Percentiles rank a stretch among this genome's conserved stretches.
Conservation (phyloP, 2,888 invertebrate genomes). For the Alloscopus bannaensis region DNA sequence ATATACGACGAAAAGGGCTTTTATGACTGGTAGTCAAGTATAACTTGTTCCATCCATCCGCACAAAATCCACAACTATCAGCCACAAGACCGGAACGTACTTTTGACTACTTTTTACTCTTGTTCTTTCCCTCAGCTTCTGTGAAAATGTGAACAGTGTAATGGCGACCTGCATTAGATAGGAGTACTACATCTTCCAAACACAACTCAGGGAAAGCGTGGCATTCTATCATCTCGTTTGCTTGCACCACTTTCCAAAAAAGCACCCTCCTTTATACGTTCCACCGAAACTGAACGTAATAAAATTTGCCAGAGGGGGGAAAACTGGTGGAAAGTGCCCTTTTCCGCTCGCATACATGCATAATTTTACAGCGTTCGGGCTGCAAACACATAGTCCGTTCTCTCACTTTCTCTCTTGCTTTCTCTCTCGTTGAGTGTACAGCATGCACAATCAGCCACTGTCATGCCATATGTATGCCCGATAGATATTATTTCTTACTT, state of each 20-base stretch:
- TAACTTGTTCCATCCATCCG: constrained; percentile 44
- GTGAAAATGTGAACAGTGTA: too few species aligned
- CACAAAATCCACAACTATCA: constrained; percentile 55
- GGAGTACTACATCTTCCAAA: too few species aligned
- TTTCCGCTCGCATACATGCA: constrained; percentile 39
- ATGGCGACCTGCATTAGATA: too few species aligned
- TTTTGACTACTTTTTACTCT: constrained; percentile 55
- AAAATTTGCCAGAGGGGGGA: constrained; percentile 59
- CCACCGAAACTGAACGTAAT: constrained; percentile 38
- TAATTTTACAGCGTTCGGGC: too few species aligned
- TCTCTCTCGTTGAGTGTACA: too few species aligned
- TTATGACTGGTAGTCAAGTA: not conserved
- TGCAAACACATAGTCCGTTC: too few species aligned
- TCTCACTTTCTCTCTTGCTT: too few species aligned
- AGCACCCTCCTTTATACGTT: constrained; percentile 34
- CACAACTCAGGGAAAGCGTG: too few species aligned
- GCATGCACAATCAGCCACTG: too few species aligned
- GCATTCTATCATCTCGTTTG: not conserved
- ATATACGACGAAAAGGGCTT: constrained; percentile 1
- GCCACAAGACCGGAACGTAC: constrained; percentile 52
- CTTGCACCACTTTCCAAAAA: not conserved
- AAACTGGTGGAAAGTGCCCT: constrained; percentile 55
- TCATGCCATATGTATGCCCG: too few species aligned
- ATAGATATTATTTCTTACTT: too few species aligned
- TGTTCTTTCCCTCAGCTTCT: constrained; percentile 16